Percentiles rank a stretch among this genome's conserved stretches.
These are phyloP conservation scores for Hippocampus mohnikei DNA, from an alignment of 2,113 vertebrate genomes.

Conservation along the genomic window DNA sequence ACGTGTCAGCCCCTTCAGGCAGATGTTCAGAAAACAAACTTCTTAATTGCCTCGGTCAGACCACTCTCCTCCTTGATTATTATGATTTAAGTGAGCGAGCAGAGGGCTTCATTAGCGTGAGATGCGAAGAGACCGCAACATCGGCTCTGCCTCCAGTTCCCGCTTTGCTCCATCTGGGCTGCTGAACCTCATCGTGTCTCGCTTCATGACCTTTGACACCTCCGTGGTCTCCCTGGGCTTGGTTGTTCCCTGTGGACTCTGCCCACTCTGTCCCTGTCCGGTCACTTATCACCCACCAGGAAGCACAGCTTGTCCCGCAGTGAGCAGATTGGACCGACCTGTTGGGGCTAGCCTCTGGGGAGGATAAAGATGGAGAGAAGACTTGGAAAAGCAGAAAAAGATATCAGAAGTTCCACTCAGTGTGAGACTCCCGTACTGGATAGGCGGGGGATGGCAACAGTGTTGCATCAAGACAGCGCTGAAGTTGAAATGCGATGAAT, in stretches of 20 bases:
- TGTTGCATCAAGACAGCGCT: conserved; percentile 9
- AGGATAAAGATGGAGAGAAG: conserved; percentile 31
- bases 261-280: conserved; percentile 37
- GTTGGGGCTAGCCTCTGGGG: conserved; percentile 24
- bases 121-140: conserved; percentile 18
- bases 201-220: conserved; percentile 63
- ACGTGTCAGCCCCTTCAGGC: conserved; percentile 34
- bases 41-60: conserved; percentile 42
- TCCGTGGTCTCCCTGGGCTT: conserved; percentile 14
- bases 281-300: conserved; percentile 66
- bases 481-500: conserved; percentile 1
- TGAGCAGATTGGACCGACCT: conserved; percentile 17
- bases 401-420: conserved; percentile 42
- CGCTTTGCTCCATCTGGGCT: conserved; percentile 53
- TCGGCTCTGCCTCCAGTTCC: conserved; percentile 33
- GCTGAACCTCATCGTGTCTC: conserved; percentile 43
- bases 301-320: conserved; percentile 41
- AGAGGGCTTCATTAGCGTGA: conserved; percentile 29
- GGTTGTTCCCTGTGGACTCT: conserved; percentile 35
- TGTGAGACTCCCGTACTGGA: conserved; percentile 28
- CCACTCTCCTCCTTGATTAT: conserved; percentile 48
- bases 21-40: conserved; percentile 52
- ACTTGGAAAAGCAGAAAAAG: conserved; percentile 36
- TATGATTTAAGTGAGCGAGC: conserved; percentile 35
- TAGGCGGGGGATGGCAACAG: conserved; percentile 16